Percentiles rank a stretch among this genome's conserved stretches.
Conservation (phyloP, 2,888 invertebrate species). For the Spilarctia lutea region DNA sequence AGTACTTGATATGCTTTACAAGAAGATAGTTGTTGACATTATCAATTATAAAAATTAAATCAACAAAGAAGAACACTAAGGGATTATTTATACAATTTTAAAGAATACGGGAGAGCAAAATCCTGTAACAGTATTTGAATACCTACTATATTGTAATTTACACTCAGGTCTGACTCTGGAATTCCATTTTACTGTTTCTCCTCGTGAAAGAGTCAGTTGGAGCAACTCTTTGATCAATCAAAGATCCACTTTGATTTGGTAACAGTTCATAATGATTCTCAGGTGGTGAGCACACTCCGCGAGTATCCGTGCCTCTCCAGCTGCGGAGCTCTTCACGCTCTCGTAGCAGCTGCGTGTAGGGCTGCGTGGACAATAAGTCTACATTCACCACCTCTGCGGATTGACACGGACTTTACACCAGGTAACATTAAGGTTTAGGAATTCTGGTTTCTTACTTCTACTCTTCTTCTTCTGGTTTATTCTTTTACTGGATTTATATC, state of each 20-base stretch:
- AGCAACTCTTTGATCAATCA: too few species aligned
- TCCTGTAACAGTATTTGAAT: not conserved
- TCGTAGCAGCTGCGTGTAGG: slow-evolving; percentile 93
- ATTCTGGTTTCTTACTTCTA: not conserved
- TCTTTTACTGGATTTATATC: too few species aligned
- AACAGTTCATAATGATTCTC: slow-evolving; percentile 47
- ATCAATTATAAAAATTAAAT: too few species aligned
- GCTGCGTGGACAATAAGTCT: slow-evolving; percentile 95
- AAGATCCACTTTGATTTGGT: not conserved
- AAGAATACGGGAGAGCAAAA: too few species aligned
- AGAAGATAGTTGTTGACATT: too few species aligned
- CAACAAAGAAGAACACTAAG: too few species aligned
- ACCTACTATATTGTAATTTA: not conserved
- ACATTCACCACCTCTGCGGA: slow-evolving; percentile 89
- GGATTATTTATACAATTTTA: too few species aligned
- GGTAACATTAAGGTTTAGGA: slow-evolving; percentile 66
- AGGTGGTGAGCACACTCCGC: slow-evolving; percentile 95
- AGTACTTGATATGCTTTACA: too few species aligned
- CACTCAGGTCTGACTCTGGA: not conserved
- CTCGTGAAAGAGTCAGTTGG: not conserved
- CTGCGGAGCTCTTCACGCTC: slow-evolving; percentile 92
- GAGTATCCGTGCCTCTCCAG: slow-evolving; percentile 96
- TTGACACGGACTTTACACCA: slow-evolving; percentile 90
- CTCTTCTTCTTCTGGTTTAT: too few species aligned
- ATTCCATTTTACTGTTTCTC: too few species aligned